Percentiles rank a stretch among this genome's conserved stretches.
Conservation (phyloP, 2,888 invertebrate species). For the Deilephila porcellus region DNA sequence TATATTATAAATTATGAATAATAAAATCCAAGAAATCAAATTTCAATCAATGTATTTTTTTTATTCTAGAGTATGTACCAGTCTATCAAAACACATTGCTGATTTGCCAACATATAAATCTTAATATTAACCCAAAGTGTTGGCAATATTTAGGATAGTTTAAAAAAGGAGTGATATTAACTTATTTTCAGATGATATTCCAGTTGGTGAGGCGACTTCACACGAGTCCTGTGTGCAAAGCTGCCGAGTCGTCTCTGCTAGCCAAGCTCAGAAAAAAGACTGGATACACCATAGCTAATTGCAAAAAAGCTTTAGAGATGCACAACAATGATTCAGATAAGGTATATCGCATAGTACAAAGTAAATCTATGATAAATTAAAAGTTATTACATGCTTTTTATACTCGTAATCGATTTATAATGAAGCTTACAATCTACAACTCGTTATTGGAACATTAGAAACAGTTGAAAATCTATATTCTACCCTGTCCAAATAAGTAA, state of each 20-base stretch:
- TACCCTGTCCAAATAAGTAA: too few relatives aligned
- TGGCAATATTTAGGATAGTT: slow-evolving; percentile 15
- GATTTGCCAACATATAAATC: too few relatives aligned
- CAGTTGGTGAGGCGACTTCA: slow-evolving; percentile 85
- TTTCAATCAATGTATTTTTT: too few relatives aligned
- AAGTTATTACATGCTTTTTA: too few relatives aligned
- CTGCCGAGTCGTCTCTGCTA: slow-evolving; percentile 89
- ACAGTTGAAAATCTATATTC: too few relatives aligned
- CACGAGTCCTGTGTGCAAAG: slow-evolving; percentile 80
- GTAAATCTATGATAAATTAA: background rate
- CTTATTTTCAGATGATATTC: slow-evolving; percentile 84
- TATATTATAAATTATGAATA: too few relatives aligned
- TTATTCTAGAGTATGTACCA: too few relatives aligned
- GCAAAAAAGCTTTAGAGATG: slow-evolving; percentile 96
- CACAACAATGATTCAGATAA: slow-evolving; percentile 93
- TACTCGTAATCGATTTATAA: too few relatives aligned
- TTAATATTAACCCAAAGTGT: background rate
- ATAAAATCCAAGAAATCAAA: too few relatives aligned
- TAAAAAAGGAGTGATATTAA: slow-evolving; percentile 34
- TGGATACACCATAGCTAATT: slow-evolving; percentile 97
- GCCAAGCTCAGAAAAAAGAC: slow-evolving; percentile 96
- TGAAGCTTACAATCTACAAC: too few relatives aligned
- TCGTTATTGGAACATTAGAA: too few relatives aligned
- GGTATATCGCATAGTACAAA: slow-evolving; percentile 67
- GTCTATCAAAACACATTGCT: too few relatives aligned